phyloP scores from a whole-genome alignment of 2,888 invertebrate species.

The Eristalis intricaria region DNA sequence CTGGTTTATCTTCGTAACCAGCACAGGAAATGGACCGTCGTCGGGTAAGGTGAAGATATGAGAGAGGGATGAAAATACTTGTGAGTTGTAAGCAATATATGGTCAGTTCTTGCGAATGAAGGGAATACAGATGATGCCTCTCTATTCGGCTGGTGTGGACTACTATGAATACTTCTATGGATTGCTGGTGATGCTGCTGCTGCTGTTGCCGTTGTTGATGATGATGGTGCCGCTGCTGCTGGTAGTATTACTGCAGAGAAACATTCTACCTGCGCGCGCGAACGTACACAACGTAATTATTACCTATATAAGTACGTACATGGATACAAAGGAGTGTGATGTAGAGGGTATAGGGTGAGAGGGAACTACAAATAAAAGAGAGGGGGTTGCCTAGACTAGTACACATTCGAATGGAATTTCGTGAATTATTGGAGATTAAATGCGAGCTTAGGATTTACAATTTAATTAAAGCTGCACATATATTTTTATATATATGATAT shows the following conservation, averaged over 20 bases:
- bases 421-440: conserved; percentile 41
- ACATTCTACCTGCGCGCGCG: conserved; percentile 55
- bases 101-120: conserved; percentile 60
- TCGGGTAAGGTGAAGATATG: conserved; percentile 23
- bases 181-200: conserved; percentile 38
- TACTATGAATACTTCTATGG: conserved; percentile 31
- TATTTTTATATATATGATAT: neutral
- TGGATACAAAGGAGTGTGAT: neutral
- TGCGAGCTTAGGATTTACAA: conserved; percentile 48
- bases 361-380: neutral
- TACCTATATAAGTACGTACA: conserved; percentile 17
- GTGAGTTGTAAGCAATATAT: conserved; percentile 49
- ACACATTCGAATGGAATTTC: conserved; percentile 10
- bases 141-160: conserved; percentile 23
- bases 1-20: conserved; percentile 34
- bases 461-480: conserved; percentile 1
- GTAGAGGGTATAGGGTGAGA: neutral
- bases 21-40: conserved; percentile 23
- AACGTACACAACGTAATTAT: conserved; percentile 49
- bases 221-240: conserved; percentile 31
- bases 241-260: conserved; percentile 56
- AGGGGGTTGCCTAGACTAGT: conserved; percentile 12
- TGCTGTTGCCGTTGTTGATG: conserved; percentile 6
- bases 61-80: conserved; percentile 42
- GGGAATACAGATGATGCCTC: conserved; percentile 39